Base-by-base conservation (phyloP, 2,113 vertebrate genomes). In the Mesoclemmys tuberculata region DNA sequence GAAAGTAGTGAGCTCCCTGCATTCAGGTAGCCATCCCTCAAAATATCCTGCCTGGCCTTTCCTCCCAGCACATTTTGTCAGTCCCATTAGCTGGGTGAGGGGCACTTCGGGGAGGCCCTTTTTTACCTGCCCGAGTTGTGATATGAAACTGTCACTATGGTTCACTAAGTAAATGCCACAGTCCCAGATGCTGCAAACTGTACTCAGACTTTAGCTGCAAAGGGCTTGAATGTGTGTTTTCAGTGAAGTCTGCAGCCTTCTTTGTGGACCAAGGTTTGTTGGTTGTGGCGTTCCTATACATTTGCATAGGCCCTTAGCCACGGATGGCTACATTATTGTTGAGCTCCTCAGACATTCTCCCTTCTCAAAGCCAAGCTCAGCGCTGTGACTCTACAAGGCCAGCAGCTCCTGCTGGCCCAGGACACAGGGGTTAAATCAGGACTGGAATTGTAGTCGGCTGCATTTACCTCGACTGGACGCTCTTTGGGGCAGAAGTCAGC, bases 101-200 rank as follows among this genome's bases (percentile, higher is more conserved):
- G 71, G 79, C 54, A 41, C 31, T 79, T 49, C 29, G 55, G 1
- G 41, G 48, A 89, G 68, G 75, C 58, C 71, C 86, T 85, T 89
- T 88, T 80, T 55, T 56, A 61, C 78, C 41, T 24, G 19, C 56
- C 38, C 51, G 22, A 78, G 19, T 85, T 77, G 89, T 27, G 77
- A 89, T 89, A 68, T 85, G 87, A 93, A 93, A 93, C 84, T 93
- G 49, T 85, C 91, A 89, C 51, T 93, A 87, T 93, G 87, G 87
- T 84, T 93, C 74, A 88, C 82, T 81, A n/a, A 83, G 79, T 38
- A 89, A 93, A 81, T 14, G 64, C 83, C 68, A 86, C 87, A 81
- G 89, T 35, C 78, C 75, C 82, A 89, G 78, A 82, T 82, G 78
- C 87, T 82, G 75, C 71, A 82, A 82, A 82, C 80, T 18, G 27